Evolutionary conservation across 1,140 invertebrate species (phyloP).

Genomic region (Colletes latitarsis): DNA sequence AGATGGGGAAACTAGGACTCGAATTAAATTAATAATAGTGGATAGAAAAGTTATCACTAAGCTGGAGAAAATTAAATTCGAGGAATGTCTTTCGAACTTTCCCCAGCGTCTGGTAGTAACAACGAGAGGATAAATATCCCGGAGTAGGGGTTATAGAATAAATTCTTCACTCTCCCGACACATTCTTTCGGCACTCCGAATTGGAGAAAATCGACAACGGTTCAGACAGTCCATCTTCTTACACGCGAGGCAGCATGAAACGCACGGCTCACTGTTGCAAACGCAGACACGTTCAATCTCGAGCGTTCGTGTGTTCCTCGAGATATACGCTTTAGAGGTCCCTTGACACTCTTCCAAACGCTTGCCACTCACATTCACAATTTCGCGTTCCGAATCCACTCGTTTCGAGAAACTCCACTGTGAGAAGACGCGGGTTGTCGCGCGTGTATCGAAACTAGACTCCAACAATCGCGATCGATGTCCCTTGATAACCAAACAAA

Average conservation of each 20-base stretch:
- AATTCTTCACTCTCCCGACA: neutral
- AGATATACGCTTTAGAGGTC: neutral
- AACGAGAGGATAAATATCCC: no score
- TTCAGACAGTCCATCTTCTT: neutral
- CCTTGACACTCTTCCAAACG: neutral
- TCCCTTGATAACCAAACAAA: no score
- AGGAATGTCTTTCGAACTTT: no score
- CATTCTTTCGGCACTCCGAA: neutral
- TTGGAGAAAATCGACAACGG: neutral
- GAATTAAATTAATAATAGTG: no score
- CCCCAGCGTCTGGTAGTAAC: no score
- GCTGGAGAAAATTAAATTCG: no score
- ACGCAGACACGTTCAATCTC: neutral
- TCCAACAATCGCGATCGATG: no score
- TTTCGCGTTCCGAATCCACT: conserved; percentile 5
- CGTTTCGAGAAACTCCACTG: neutral
- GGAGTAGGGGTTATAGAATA: no score
- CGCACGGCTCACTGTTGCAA: neutral
- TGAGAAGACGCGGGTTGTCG: neutral
- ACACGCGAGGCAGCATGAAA: neutral
- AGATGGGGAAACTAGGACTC: no score
- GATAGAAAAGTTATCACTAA: no score
- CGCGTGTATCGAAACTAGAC: no score
- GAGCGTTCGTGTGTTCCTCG: neutral
- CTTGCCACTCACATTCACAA: neutral